These are phyloP conservation scores for Leucoraja erinaceus DNA, from an alignment of 2,113 vertebrate genomes.

Conservation along the genomic window DNA sequence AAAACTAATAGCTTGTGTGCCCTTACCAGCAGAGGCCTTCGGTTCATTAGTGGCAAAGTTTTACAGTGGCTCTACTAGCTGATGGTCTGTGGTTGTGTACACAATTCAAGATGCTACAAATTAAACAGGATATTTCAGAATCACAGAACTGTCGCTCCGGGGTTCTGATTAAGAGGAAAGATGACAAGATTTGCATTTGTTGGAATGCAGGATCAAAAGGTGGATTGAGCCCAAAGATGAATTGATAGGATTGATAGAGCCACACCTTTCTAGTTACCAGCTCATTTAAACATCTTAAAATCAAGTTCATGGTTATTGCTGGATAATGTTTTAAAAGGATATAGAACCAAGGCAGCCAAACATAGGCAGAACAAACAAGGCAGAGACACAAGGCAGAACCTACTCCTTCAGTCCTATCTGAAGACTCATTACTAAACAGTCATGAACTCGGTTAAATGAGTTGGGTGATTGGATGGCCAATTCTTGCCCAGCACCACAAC, in stretches of 20 bases:
- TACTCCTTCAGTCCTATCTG: too few relatives aligned
- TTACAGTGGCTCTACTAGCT: too few relatives aligned
- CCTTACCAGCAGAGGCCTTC: too few relatives aligned
- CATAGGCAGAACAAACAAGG: neutral
- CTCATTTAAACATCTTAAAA: neutral
- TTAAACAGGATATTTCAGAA: too few relatives aligned
- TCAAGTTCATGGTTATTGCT: neutral
- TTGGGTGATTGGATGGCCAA: neutral
- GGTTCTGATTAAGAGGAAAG: too few relatives aligned
- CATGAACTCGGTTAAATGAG: neutral
- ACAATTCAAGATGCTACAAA: too few relatives aligned
- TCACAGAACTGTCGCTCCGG: too few relatives aligned
- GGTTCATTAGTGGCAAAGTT: too few relatives aligned
- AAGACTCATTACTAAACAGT: neutral
- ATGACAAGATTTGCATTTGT: neutral
- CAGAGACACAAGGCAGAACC: neutral
- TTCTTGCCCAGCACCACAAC: neutral
- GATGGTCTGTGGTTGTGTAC: too few relatives aligned
- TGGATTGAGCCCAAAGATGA: neutral
- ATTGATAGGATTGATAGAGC: too few relatives aligned
- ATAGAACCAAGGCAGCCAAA: neutral
- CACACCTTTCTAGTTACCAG: too few relatives aligned
- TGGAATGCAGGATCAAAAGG: neutral
- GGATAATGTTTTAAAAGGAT: neutral
- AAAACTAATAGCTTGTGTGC: too few relatives aligned